These are phyloP conservation scores for Aphidius ervi DNA, from an alignment of 1,140 invertebrate genomes.

Conservation along the genomic window DNA sequence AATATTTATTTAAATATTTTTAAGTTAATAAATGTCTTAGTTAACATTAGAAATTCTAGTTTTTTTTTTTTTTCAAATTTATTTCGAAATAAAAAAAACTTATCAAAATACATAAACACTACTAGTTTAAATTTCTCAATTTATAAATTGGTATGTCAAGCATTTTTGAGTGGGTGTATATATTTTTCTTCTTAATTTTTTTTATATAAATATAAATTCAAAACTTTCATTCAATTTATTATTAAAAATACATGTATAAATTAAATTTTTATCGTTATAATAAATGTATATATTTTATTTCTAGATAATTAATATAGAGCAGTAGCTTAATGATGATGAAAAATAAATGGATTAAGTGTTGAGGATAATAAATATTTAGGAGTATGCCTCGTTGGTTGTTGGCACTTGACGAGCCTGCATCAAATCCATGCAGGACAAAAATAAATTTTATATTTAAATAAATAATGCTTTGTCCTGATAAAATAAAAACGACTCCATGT, in stretches of 20 bases:
- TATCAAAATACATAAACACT: too few relatives aligned
- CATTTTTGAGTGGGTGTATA: too few relatives aligned
- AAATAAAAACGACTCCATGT: slow-evolving; percentile 27
- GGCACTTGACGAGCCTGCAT: slow-evolving; percentile 37
- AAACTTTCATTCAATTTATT: too few relatives aligned
- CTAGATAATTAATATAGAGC: not conserved
- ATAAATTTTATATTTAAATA: slow-evolving; percentile 15
- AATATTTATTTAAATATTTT: too few relatives aligned
- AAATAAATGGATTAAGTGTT: not conserved
- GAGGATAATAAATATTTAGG: slow-evolving; percentile 2
- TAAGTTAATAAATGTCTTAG: too few relatives aligned
- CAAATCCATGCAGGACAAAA: slow-evolving; percentile 31
- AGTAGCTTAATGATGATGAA: not conserved
- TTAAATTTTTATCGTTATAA: not conserved
- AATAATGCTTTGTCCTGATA: slow-evolving; percentile 31
- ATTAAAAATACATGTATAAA: not conserved
- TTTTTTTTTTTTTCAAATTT: not conserved
- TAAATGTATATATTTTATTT: not conserved
- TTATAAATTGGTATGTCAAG: too few relatives aligned
- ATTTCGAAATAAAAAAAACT: too few relatives aligned
- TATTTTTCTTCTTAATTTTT: too few relatives aligned
- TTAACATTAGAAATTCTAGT: not conserved
- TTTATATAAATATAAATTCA: too few relatives aligned
- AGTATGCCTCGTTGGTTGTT: slow-evolving; percentile 36
- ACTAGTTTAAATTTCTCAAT: too few relatives aligned